These are phyloP conservation scores for Corythornis cristatus DNA, from an alignment of 2,113 vertebrate genomes.

Conservation along the genomic window DNA sequence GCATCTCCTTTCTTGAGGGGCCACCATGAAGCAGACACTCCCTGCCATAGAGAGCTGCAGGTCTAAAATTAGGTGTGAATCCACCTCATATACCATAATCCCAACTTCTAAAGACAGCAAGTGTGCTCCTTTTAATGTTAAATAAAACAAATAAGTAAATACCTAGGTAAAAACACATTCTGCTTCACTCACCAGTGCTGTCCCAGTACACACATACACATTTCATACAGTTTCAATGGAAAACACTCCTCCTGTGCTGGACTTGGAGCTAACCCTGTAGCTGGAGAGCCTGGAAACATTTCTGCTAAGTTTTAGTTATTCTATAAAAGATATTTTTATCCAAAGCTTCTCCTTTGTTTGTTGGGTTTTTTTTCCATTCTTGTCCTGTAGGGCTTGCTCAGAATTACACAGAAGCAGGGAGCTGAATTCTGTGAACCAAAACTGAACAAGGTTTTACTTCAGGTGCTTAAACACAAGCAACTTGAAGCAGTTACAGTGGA, in stretches of 20 bases:
- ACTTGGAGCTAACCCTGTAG: background rate
- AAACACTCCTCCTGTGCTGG: background rate
- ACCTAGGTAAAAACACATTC: background rate
- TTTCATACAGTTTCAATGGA: background rate
- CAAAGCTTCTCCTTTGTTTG: accelerated
- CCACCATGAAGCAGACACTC: background rate
- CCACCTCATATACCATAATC: background rate
- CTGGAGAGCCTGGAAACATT: background rate
- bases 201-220: background rate
- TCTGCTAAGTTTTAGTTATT: background rate
- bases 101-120: background rate
- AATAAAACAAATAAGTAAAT: background rate
- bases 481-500: background rate
- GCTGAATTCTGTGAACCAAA: background rate
- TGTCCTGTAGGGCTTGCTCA: background rate
- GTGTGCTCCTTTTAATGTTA: background rate
- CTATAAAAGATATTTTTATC: background rate
- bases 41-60: background rate
- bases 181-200: background rate
- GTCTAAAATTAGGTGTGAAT: background rate
- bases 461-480: background rate
- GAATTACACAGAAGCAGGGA: background rate
- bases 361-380: too few species aligned
- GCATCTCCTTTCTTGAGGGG: background rate
- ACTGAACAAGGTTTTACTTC: background rate